Percentiles rank a stretch among this genome's conserved stretches.
Evolutionary conservation across 2,888 invertebrate genomes (phyloP).

Genomic region (Petrolisthes cinctipes): DNA sequence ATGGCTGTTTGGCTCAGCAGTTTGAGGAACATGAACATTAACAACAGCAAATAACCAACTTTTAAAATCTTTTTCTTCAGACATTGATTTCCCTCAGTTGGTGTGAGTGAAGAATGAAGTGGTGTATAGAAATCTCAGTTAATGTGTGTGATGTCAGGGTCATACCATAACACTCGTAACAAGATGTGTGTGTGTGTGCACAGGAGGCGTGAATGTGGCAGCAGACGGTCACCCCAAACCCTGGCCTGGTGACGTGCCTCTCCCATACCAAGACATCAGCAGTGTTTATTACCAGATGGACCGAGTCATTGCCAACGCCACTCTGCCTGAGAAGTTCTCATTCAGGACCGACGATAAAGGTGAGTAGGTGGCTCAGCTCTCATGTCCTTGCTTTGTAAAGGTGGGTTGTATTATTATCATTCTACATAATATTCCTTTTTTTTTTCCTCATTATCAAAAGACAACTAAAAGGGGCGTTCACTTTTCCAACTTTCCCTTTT

Average conservation of each 20-base stretch:
- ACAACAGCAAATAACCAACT: no score
- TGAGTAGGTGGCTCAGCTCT: not conserved
- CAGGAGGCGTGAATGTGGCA: conserved; percentile 11
- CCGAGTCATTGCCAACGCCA: conserved; percentile 35
- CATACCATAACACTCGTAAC: no score
- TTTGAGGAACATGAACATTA: no score
- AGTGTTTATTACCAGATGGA: conserved; percentile 52
- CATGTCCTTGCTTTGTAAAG: not conserved
- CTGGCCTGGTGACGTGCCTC: not conserved
- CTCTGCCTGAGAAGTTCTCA: conserved; percentile 32
- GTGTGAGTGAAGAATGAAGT: no score
- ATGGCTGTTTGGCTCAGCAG: no score
- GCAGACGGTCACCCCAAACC: not conserved
- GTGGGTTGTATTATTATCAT: not conserved
- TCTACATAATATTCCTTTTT: not conserved
- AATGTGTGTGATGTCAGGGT: no score
- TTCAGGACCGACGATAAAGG: conserved; percentile 42
- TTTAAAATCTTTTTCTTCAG: no score
- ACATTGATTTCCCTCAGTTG: no score
- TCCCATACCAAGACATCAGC: conserved; percentile 16
- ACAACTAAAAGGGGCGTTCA: no score
- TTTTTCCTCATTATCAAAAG: not conserved
- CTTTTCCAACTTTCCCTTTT: not conserved
- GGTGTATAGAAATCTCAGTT: no score
- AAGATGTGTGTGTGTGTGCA: not conserved